Conservation (phyloP, 2,888 invertebrate genomes). For the Rotaria sp. region DNA sequence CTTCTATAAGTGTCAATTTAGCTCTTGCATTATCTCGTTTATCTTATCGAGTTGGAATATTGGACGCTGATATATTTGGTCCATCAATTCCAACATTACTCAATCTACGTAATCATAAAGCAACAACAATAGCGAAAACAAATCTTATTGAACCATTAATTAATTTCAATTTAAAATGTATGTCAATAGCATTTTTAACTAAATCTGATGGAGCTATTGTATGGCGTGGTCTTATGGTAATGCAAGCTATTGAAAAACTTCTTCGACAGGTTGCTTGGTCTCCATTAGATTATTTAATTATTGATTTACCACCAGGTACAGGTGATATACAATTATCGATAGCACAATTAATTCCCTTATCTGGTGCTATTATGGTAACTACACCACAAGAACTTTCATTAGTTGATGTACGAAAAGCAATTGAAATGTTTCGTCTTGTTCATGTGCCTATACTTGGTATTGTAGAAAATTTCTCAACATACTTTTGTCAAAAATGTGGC, state of each 20-base stretch:
- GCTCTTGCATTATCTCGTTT: constrained; percentile 37
- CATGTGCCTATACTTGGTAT: constrained; percentile 66
- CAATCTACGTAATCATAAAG: constrained; percentile 68
- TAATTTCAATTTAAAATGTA: constrained; percentile 85
- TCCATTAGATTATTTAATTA: constrained; percentile 73
- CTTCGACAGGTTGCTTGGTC: constrained; percentile 72
- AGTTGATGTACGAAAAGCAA: constrained; percentile 75
- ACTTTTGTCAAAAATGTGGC: constrained; percentile 70
- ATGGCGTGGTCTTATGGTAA: constrained; percentile 92
- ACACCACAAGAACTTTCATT: constrained; percentile 82
- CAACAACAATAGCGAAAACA: constrained; percentile 46
- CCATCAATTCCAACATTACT: constrained; percentile 88
- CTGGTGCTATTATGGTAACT: constrained; percentile 78
- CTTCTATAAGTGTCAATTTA: constrained; percentile 42
- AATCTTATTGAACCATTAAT: constrained; percentile 76
- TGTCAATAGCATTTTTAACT: constrained; percentile 88
- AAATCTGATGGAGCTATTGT: constrained; percentile 76
- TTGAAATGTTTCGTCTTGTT: constrained; percentile 77
- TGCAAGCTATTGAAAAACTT: constrained; percentile 81
- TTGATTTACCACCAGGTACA: constrained; percentile 93
- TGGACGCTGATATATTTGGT: constrained; percentile 90
- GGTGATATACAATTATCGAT: constrained; percentile 87
- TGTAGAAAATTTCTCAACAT: constrained; percentile 79
- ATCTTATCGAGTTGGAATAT: constrained; percentile 64
- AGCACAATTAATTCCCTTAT: constrained; percentile 72